A percentile compares a stretch with the other conserved stretches of the same genome.
Conservation (phyloP, 2,888 invertebrate species). For the Ypsolopha sequella region DNA sequence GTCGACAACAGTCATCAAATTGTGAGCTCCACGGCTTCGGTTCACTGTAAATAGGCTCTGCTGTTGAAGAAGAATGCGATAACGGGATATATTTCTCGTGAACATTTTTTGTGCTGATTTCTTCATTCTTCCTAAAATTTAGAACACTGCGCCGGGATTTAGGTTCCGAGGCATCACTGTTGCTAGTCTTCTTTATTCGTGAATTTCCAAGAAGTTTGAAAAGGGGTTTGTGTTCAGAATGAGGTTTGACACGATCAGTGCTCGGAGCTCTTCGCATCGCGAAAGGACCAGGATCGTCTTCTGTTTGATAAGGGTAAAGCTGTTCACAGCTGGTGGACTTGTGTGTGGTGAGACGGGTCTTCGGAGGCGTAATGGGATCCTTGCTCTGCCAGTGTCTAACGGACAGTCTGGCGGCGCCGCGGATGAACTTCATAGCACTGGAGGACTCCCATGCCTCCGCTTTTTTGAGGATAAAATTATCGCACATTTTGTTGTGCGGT, state of each 20-base stretch:
- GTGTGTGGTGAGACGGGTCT: conserved; percentile 43
- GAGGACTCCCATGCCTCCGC: conserved; percentile 60
- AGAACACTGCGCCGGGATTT: conserved; percentile 52
- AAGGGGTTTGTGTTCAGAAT: conserved; percentile 48
- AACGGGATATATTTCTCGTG: conserved; percentile 64
- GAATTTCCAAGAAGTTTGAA: conserved; percentile 59
- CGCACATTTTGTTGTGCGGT: conserved; percentile 52
- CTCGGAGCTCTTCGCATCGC: conserved; percentile 61
- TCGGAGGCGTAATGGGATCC: conserved; percentile 52
- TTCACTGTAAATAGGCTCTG: conserved; percentile 57
- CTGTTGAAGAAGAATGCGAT: conserved; percentile 38
- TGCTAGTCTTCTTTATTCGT: conserved; percentile 46
- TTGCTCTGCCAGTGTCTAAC: conserved; percentile 67
- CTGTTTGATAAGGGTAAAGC: conserved; percentile 47
- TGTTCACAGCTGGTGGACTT: conserved; percentile 66
- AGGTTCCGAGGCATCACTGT: conserved; percentile 41
- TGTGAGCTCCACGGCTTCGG: conserved; percentile 49
- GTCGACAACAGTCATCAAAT: conserved; percentile 51
- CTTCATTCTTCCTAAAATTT: conserved; percentile 53
- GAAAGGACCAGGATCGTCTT: conserved; percentile 44
- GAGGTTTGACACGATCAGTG: conserved; percentile 54
- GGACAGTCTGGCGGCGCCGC: conserved; percentile 61
- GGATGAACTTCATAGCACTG: conserved; percentile 50
- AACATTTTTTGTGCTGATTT: conserved; percentile 38
- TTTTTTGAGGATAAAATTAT: conserved; percentile 69